Evolutionary conservation across 2,888 invertebrate species (phyloP).

Genomic region (Tanaodytes sp.): DNA sequence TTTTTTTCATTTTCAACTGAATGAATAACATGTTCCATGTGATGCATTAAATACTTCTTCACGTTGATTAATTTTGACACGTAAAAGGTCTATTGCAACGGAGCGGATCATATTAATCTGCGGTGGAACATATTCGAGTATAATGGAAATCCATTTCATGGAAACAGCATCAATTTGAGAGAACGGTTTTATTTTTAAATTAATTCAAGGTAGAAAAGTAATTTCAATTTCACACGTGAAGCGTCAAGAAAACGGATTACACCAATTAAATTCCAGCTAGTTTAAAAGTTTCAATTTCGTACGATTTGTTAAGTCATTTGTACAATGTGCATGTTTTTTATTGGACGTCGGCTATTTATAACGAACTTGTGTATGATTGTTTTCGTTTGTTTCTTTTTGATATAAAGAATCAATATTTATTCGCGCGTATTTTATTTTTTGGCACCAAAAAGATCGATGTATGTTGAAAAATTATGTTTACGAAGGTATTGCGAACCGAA

Average conservation of each 20-base stretch:
- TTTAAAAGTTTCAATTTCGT: slow-evolving; percentile 2
- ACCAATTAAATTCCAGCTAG: slow-evolving; percentile 6
- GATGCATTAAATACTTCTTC: slow-evolving; percentile 12
- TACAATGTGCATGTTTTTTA: neutral
- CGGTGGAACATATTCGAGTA: slow-evolving; percentile 20
- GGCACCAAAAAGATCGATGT: no score
- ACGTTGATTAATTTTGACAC: slow-evolving; percentile 17
- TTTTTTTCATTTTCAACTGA: no score
- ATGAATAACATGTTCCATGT: slow-evolving; percentile 8
- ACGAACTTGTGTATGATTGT: no score
- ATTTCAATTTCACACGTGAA: slow-evolving; percentile 20
- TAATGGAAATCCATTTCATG: slow-evolving; percentile 20
- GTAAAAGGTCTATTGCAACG: slow-evolving; percentile 12
- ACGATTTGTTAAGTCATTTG: slow-evolving; percentile 4
- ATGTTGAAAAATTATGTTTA: no score
- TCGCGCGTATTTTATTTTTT: no score
- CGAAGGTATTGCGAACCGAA: no score
- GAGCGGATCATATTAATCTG: slow-evolving; percentile 14
- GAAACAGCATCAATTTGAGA: slow-evolving; percentile 8
- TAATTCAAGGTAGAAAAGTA: slow-evolving; percentile 3
- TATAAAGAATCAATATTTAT: no score
- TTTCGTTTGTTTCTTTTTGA: no score
- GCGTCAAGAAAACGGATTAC: slow-evolving; percentile 9
- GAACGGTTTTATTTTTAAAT: slow-evolving; percentile 6
- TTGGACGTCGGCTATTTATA: no score